phyloP scores from a whole-genome alignment of 2,797 vertebrate genomes.

The Myiothlypis coronata region DNA sequence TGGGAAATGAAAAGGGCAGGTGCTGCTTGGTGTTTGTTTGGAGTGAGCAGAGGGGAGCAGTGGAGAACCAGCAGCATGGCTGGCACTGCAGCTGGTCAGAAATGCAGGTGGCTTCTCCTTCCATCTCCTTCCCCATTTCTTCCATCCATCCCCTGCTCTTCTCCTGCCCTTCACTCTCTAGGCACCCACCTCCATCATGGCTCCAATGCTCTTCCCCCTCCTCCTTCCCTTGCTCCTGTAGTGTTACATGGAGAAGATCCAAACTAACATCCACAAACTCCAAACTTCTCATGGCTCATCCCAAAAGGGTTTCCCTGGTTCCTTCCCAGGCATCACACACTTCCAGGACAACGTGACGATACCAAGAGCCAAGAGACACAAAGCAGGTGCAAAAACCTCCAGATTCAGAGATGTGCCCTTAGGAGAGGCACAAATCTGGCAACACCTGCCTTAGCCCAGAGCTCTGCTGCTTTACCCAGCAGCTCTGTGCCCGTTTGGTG shows the following conservation, averaged over 20 bases:
- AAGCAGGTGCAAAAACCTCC: background rate
- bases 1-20: background rate
- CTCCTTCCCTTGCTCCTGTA: background rate
- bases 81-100: background rate
- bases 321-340: background rate
- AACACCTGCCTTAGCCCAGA: background rate
- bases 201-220: background rate
- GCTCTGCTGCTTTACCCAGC: background rate
- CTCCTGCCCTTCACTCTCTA: background rate
- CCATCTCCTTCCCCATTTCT: accelerated
- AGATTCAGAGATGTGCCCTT: background rate
- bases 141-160: background rate
- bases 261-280: background rate
- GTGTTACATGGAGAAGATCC: background rate
- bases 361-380: background rate
- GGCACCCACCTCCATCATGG: background rate
- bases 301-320: background rate
- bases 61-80: background rate
- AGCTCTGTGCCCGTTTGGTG: background rate
- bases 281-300: background rate
- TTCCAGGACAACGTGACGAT: background rate
- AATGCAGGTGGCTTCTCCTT: background rate
- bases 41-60: accelerated
- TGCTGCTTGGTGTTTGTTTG: background rate
- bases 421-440: background rate